Evolutionary conservation across 2,113 vertebrate genomes (phyloP).

Genomic region (Neogobius melanostomus): DNA sequence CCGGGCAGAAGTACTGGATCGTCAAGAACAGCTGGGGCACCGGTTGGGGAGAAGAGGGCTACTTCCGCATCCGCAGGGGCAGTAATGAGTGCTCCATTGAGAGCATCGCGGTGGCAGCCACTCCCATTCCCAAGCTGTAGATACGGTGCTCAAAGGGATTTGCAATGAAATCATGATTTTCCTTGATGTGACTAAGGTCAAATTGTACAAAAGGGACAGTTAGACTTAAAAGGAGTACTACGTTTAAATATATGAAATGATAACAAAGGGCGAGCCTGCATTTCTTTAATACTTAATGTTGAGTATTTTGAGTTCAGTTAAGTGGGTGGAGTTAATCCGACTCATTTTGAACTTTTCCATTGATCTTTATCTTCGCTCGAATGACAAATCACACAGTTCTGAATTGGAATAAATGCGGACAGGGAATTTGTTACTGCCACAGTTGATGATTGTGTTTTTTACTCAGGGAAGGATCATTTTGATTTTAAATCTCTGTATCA

Average conservation of each 20-base stretch:
- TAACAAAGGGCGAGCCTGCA: no score
- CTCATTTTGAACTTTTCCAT: no score
- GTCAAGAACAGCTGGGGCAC: conserved; percentile 97
- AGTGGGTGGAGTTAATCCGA: no score
- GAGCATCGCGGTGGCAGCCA: conserved; percentile 87
- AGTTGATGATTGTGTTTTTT: conserved; percentile 3
- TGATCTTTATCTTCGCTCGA: no score
- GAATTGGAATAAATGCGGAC: no score
- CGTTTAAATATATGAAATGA: no score
- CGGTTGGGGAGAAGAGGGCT: conserved; percentile 88
- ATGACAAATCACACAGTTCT: no score
- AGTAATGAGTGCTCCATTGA: conserved; percentile 90
- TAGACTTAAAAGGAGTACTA: no score
- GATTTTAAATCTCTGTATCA: conserved; percentile 4
- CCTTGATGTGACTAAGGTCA: neutral
- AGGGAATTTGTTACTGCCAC: neutral
- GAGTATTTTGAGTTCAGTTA: no score
- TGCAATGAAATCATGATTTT: neutral
- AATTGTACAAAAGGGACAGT: neutral
- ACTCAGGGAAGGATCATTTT: conserved; percentile 50
- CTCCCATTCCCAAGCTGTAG: conserved; percentile 84
- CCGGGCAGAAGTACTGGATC: conserved; percentile 88
- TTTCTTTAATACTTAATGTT: no score
- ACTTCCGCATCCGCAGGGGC: conserved; percentile 92
- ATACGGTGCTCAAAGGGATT: neutral